Conservation (phyloP, 1,140 invertebrate genomes). For the Polypedilum pembai region DNA sequence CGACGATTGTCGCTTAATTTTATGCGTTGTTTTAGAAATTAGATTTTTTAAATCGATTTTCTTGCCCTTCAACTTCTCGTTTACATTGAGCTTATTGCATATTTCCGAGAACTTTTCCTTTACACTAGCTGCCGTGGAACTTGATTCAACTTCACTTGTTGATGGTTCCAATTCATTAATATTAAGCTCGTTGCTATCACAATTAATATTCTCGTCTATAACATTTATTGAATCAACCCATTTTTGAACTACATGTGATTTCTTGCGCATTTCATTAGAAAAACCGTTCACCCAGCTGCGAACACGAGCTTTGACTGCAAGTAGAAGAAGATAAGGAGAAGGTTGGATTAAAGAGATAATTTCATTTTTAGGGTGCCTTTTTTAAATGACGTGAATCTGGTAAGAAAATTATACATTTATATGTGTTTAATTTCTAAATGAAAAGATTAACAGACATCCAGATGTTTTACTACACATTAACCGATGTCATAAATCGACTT, state of each 20-base stretch:
- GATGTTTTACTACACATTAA: not conserved
- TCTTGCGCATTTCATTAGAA: conserved; percentile 1
- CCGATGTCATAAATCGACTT: not conserved
- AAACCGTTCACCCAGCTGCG: not conserved
- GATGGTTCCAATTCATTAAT: not conserved
- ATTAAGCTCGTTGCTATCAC: conserved; percentile 24
- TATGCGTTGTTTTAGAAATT: not conserved
- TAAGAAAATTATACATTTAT: not conserved
- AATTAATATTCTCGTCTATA: not conserved
- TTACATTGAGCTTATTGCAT: conserved; percentile 2
- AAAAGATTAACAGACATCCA: conserved; percentile 4
- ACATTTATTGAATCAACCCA: not conserved
- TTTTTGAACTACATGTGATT: not conserved
- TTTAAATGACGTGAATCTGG: not conserved
- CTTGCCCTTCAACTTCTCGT: not conserved
- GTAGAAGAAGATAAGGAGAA: not conserved
- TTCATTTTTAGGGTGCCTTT: too few relatives aligned
- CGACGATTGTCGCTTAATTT: not conserved
- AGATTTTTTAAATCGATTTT: conserved; percentile 9
- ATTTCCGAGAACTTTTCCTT: not conserved
- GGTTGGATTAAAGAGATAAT: too few relatives aligned
- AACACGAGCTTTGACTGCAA: not conserved
- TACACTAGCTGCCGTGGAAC: not conserved
- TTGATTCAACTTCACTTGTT: not conserved
- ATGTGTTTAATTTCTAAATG: not conserved